Conservation (phyloP, 1,140 invertebrate species). For the Asbolus verrucosus region DNA sequence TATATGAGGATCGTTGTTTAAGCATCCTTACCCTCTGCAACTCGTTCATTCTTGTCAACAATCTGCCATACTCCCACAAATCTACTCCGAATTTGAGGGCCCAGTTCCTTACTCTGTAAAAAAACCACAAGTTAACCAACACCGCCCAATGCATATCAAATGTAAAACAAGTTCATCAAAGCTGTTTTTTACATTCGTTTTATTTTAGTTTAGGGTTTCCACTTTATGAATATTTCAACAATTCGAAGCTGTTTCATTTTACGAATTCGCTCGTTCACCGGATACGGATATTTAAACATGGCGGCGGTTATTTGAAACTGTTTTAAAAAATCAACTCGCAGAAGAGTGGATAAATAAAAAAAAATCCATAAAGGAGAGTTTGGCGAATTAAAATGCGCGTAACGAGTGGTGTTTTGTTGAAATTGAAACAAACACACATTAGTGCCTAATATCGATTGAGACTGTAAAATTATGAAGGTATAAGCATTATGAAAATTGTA, state of each 20-base stretch:
- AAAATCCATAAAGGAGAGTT: not conserved
- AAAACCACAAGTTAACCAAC: constrained; percentile 66
- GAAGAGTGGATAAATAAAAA: not conserved
- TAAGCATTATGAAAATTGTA: constrained; percentile 46
- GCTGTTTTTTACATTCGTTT: too few species aligned
- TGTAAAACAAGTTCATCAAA: too few species aligned
- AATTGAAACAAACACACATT: constrained; percentile 12
- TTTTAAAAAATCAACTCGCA: not conserved
- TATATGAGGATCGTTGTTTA: not conserved
- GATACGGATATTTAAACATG: constrained; percentile 4
- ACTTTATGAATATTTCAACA: too few species aligned
- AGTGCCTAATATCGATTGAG: constrained; percentile 16
- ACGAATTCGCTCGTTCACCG: not conserved
- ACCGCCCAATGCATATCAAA: too few species aligned
- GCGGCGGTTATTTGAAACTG: not conserved
- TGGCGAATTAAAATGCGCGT: constrained; percentile 15
- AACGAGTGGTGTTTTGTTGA: constrained; percentile 11
- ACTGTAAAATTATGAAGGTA: constrained; percentile 40
- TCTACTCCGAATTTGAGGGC: constrained; percentile 89
- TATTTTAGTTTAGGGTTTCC: too few species aligned
- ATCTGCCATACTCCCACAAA: constrained; percentile 87
- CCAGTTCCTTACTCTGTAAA: constrained; percentile 94
- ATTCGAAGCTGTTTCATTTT: not conserved
- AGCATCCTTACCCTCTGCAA: constrained; percentile 84
- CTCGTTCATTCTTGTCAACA: constrained; percentile 88